Conservation (phyloP, 2,888 invertebrate species). For the Nemotelus nigrinus region DNA sequence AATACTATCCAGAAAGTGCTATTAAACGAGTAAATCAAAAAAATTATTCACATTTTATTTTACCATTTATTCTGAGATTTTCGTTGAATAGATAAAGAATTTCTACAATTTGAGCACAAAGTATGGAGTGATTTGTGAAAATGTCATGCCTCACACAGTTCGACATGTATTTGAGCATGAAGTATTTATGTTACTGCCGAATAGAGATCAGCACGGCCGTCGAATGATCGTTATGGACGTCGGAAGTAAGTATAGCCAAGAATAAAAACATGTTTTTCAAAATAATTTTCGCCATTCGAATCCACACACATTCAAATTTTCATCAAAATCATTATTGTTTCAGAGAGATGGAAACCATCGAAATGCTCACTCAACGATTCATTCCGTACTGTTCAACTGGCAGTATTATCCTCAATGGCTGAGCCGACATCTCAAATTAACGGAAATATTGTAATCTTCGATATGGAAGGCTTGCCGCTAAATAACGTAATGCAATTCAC, state of each 20-base stretch:
- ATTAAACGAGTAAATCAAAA: constrained; percentile 72
- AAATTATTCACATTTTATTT: constrained; percentile 11
- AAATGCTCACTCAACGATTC: constrained; percentile 73
- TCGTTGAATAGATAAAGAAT: constrained; percentile 71
- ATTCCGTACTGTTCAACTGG: constrained; percentile 76
- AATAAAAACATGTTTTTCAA: not conserved
- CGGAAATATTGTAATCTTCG: constrained; percentile 78
- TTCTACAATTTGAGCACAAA: constrained; percentile 76
- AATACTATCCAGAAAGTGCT: constrained; percentile 86
- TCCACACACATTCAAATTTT: too few species aligned
- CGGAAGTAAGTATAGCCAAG: constrained; percentile 69
- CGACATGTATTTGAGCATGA: constrained; percentile 73
- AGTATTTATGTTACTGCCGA: constrained; percentile 75
- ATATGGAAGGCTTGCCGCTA: constrained; percentile 79
- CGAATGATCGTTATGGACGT: constrained; percentile 76
- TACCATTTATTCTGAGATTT: not conserved
- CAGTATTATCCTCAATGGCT: constrained; percentile 78
- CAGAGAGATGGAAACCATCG: constrained; percentile 81
- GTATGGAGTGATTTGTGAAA: constrained; percentile 71
- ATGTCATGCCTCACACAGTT: constrained; percentile 72
- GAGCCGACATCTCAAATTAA: constrained; percentile 82
- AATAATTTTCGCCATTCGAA: not conserved
- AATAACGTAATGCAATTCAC: constrained; percentile 80
- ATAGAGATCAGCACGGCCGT: constrained; percentile 73
- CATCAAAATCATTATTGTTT: not conserved